Conservation (phyloP, 2,797 vertebrate species). For the Carduelis carduelis region DNA sequence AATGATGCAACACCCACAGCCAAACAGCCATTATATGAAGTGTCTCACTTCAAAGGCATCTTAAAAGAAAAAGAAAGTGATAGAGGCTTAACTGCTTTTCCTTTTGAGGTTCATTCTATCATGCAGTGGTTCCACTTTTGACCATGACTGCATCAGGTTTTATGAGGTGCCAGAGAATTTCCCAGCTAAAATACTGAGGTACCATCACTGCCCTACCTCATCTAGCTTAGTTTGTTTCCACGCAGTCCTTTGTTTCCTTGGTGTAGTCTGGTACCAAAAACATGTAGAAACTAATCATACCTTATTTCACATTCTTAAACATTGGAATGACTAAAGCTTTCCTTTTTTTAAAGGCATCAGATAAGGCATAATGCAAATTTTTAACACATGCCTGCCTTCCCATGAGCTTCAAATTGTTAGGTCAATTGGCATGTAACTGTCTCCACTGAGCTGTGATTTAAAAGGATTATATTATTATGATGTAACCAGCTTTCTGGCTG, state of each 20-base stretch:
- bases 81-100: not conserved
- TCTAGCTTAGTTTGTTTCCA: not conserved
- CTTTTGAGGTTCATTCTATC: not conserved
- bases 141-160: not conserved
- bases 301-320: not conserved
- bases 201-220: not conserved
- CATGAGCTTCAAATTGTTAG: not conserved
- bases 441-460: not conserved
- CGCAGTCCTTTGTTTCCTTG: not conserved
- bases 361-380: not conserved
- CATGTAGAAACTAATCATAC: not conserved
- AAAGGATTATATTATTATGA: conserved; percentile 16
- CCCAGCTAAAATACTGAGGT: not conserved
- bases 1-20: not conserved
- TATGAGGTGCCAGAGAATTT: not conserved
- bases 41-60: not conserved
- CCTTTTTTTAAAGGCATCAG: not conserved
- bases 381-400: not conserved
- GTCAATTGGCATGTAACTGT: not conserved
- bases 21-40: not conserved
- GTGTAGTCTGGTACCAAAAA: not conserved
- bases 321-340: not conserved
- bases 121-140: not conserved
- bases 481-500: not conserved
- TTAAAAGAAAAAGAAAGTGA: not conserved